Conservation (phyloP, 2,113 vertebrate genomes). For the Pitta sordida region DNA sequence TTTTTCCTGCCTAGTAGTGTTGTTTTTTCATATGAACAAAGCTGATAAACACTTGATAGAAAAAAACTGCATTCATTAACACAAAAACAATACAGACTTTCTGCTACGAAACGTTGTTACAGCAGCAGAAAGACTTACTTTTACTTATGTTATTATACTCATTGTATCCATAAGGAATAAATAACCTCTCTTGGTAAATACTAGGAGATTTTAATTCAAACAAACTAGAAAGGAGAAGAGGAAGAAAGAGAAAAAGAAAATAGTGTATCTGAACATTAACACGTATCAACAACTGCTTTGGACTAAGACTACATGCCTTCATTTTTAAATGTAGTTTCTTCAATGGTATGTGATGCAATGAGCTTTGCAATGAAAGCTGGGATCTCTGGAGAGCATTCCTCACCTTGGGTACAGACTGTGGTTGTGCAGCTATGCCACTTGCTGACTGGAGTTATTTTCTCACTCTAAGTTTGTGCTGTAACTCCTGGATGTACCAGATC, state of each 20-base stretch:
- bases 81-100: fast-evolving
- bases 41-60: background rate
- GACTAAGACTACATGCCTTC: background rate
- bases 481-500: background rate
- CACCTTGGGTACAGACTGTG: background rate
- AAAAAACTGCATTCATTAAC: background rate
- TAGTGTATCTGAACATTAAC: background rate
- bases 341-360: fast-evolving
- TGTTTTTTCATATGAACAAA: background rate
- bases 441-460: background rate
- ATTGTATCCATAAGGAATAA: background rate
- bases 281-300: background rate
- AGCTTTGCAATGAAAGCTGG: background rate
- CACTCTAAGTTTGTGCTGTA: background rate
- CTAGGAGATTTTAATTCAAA: background rate
- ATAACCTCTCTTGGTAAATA: background rate
- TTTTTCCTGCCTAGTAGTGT: background rate
- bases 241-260: background rate
- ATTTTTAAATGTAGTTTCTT: background rate
- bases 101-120: background rate
- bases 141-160: background rate
- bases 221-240: background rate
- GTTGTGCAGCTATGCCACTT: background rate
- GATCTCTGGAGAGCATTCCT: background rate
- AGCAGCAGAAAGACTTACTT: background rate